These are phyloP conservation scores for Capromys pilorides DNA, from an alignment of 2,797 vertebrate genomes.

Conservation along the genomic window DNA sequence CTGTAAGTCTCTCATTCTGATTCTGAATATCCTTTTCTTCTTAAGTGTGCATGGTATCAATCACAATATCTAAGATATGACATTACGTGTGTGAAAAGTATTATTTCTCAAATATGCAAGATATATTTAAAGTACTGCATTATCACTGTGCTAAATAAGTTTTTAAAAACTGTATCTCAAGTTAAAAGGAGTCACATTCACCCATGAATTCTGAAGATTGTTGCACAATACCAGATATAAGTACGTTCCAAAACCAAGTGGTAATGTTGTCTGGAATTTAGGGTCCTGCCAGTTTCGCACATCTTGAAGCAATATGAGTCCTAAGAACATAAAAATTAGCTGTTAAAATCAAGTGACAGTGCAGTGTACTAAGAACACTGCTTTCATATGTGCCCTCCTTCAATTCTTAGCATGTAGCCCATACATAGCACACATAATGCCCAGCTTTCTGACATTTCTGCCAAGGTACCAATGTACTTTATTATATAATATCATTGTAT, in stretches of 20 bases:
- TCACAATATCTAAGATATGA: not conserved
- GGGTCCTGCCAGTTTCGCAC: constrained; percentile 59
- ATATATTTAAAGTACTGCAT: constrained; percentile 5
- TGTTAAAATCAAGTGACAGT: constrained; percentile 40
- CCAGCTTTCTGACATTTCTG: not conserved
- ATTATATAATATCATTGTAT: not conserved
- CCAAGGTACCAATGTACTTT: not conserved
- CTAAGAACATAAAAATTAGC: constrained; percentile 26
- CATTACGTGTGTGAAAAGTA: not conserved
- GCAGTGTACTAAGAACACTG: not conserved
- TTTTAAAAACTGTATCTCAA: constrained; percentile 24
- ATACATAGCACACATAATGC: not conserved
- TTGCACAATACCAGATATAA: constrained; percentile 70
- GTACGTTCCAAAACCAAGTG: constrained; percentile 52
- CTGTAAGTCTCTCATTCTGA: not conserved
- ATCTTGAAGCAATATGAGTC: constrained; percentile 76
- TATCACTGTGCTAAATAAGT: constrained; percentile 44
- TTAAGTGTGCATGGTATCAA: not conserved
- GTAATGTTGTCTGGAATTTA: constrained; percentile 63
- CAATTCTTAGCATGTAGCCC: not conserved
- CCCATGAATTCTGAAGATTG: constrained; percentile 61
- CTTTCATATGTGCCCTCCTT: not conserved
- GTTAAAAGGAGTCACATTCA: constrained; percentile 55
- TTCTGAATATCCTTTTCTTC: not conserved
- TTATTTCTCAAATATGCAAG: not conserved